Evolutionary conservation across 2,797 vertebrate species (phyloP).

Genomic region (Rhyacichthys aspro): DNA sequence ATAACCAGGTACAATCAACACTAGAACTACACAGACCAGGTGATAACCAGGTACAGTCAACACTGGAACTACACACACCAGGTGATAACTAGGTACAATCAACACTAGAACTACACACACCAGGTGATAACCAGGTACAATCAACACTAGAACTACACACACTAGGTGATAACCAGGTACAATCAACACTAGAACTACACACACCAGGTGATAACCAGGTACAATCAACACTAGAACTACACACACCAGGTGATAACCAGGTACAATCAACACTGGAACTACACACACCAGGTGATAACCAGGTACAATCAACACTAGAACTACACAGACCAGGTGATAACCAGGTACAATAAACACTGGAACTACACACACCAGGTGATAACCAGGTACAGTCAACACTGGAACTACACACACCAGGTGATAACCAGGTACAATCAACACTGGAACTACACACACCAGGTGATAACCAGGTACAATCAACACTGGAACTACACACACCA

Average conservation of each 20-base stretch:
- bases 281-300: background rate
- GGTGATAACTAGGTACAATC: background rate
- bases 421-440: too few relatives aligned
- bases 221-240: too few relatives aligned
- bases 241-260: background rate
- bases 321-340: background rate
- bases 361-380: too few relatives aligned
- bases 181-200: too few relatives aligned
- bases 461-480: too few relatives aligned
- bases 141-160: too few relatives aligned
- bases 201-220: background rate
- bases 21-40: too few relatives aligned
- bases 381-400: slow-evolving; percentile 73
- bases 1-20: background rate
- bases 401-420: slow-evolving; percentile 79
- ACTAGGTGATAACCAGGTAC: background rate
- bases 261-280: too few relatives aligned
- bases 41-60: background rate
- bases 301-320: too few relatives aligned
- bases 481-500: slow-evolving; percentile 82
- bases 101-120: too few relatives aligned
- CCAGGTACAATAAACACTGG: too few relatives aligned
- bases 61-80: too few relatives aligned
- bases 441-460: slow-evolving; percentile 79
- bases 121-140: background rate